Evolutionary conservation across 92 coral and sea anemone genomes (phyloP), one percentile per base, ranked within the genome.

Genomic region (Isaurus tuberculatus): DNA sequence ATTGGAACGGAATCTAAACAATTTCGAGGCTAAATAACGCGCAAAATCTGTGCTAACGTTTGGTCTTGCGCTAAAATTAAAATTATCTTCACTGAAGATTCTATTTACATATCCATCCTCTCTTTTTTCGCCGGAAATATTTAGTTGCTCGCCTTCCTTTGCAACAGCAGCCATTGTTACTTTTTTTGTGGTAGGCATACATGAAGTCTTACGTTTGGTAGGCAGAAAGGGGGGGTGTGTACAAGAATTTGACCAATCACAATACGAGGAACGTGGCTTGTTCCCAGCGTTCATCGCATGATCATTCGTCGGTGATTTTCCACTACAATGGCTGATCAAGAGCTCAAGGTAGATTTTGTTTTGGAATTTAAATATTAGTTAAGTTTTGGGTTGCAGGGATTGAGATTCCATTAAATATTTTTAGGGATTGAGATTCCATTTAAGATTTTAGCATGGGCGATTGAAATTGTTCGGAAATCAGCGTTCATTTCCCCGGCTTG

Each of bases 241-340:
- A 13, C 48, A n/a, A 37, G 0, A 70, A 70, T 40, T 70, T 36
- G 75, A 67, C 75, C 75, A 70, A 70, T 37, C 75, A 70, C 75
- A 70, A 49, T 55, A n/a, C 75, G 40, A 70, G 19, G 40, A 37
- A 70, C 75, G 75, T 70, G 36, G 57, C 55, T 11, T 40, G 65
- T 40, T 70, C 55, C 36, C 55, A 49, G 75, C 32, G 57, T 70
- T 5, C 75, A 19, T 36, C 30, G 75, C 34, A 55, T 37, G 75
- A 40, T 36, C 32, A 7, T 13, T 70, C 17, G 28, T 67, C 10
- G 46, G 46, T 67, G 31, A 8, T 67, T 48, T 48, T 11, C 46
- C 53, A 70, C 55, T 30, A 70, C 40, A 70, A 70, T 70, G 75
- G 75, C 57, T 40, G 75, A 40, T 32, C 29, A 70, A 32, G 33